phyloP scores from a whole-genome alignment of 2,888 invertebrate genomes.

The Eilema caniola region DNA sequence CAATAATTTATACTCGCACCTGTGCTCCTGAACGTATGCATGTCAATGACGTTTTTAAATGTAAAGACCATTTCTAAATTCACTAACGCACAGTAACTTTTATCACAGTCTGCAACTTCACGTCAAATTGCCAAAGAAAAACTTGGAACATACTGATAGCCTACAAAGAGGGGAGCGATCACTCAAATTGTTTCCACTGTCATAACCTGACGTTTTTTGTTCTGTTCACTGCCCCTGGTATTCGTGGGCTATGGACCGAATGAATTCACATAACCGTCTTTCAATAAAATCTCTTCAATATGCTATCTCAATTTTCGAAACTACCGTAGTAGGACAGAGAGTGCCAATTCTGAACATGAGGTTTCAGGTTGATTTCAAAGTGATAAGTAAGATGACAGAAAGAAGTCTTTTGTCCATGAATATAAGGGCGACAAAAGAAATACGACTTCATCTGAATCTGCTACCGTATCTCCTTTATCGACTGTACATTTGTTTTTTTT shows the following conservation, averaged over 20 bases:
- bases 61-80: no score
- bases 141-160: not conserved
- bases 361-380: no score
- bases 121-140: not conserved
- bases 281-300: not conserved
- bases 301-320: not conserved
- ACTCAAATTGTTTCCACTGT: constrained; percentile 14
- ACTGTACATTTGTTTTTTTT: no score
- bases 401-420: no score
- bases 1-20: no score
- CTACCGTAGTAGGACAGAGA: not conserved
- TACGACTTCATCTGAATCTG: no score
- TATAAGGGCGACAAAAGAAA: no score
- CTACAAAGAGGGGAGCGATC: constrained; percentile 4
- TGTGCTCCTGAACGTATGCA: no score
- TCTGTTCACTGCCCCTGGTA: not conserved
- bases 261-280: constrained; percentile 1
- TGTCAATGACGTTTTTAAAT: no score
- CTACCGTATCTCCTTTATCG: no score
- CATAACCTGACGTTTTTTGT: constrained; percentile 11
- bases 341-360: not conserved
- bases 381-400: no score
- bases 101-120: not conserved
- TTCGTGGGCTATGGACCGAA: not conserved
- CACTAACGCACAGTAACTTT: no score